phyloP scores from a whole-genome alignment of 2,113 vertebrate species.

The Typhlomys cinereus region DNA sequence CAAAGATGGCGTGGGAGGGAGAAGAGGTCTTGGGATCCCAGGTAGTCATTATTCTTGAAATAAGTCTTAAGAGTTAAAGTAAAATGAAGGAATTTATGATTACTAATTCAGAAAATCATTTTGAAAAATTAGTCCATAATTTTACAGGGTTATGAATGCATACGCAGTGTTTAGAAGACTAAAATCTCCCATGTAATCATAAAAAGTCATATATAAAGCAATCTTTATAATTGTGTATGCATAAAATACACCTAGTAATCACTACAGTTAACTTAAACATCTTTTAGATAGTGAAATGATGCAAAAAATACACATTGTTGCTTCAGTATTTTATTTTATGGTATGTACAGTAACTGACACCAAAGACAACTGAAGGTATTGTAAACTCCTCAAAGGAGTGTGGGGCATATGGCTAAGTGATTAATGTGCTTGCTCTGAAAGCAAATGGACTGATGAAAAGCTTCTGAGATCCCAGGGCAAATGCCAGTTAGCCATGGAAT shows the following conservation, averaged over 20 bases:
- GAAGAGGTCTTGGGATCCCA: too few species aligned
- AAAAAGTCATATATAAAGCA: neutral
- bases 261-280: constrained; percentile 50
- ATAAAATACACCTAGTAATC: neutral
- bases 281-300: too few species aligned
- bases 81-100: neutral
- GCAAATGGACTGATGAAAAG: too few species aligned
- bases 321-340: neutral
- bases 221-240: neutral
- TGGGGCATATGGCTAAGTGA: too few species aligned
- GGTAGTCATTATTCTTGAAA: too few species aligned
- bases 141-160: neutral
- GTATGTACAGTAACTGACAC: neutral
- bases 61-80: neutral
- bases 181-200: neutral
- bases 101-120: neutral
- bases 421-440: too few species aligned
- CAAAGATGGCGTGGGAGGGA: too few species aligned
- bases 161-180: neutral
- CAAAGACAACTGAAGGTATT: neutral
- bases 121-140: constrained; percentile 3
- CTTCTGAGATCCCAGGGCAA: too few species aligned
- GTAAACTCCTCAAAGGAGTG: too few species aligned
- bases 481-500: too few species aligned
- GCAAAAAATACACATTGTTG: too few species aligned